Evolutionary conservation across 1,140 invertebrate genomes (phyloP), one percentile per base, ranked within the genome.

Genomic region (Anoplolepis gracilipes): DNA sequence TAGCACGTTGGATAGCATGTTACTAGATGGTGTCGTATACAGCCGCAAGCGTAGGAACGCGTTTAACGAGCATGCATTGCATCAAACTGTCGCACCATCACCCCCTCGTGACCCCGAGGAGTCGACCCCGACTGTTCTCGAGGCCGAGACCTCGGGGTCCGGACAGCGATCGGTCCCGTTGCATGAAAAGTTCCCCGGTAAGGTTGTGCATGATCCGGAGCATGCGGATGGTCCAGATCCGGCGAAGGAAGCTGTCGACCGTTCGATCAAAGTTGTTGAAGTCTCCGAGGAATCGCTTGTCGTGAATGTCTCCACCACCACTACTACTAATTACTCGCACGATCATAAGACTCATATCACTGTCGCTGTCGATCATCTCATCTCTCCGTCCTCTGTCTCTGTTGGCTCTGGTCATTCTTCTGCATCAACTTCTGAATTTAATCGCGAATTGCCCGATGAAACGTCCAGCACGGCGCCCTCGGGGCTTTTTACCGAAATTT

Each of bases 41-140:
- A 93, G 92, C 87, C 96, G 96, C 92, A 95, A 95, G 89, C 96
- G 96, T 97, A 96, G 96, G 95, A 95, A 96, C 93, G 94, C 96
- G 95, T 92, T 92, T 93, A 95, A 96, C 92, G 94, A 95, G 96
- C 96, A 97, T 97, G 96, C 88, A 65, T 90, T 88, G 87, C 88
- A 92, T 90, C 82, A 90, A 89, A 87, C 61, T 79, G 84, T 88
- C 73, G 67, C 75, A 73, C 67, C 81, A 57, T 55, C 65, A 75
- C 67, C 62, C 72, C 25, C 61, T 42, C 78, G 49, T 59, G 39
- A 86, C 3, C 49, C 72, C 55, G 79, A 87, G 61, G 75, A 85
- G 49, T 53, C 11, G 46, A 13, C 61, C 4, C 57, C 55, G 55
- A 16, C 25, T 6, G 11, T 19, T 25, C 61, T 30, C 0, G 81